Conservation (phyloP, 2,797 vertebrate genomes). For the Odontamblyopus rebecca region DNA sequence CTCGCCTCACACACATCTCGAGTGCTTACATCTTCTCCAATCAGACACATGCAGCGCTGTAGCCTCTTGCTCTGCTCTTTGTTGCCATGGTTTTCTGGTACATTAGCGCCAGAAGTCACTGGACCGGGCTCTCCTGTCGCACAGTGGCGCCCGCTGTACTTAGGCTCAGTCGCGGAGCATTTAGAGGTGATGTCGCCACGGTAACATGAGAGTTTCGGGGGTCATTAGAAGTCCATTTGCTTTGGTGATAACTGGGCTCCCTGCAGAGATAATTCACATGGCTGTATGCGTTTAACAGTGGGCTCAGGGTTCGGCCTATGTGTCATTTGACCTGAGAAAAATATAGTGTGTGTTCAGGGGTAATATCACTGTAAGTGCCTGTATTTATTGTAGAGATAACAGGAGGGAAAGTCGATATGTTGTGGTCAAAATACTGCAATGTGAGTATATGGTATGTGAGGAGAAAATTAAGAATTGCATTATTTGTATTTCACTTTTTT, state of each 20-base stretch:
- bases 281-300: slow-evolving; percentile 46
- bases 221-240: slow-evolving; percentile 46
- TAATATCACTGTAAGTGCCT: not conserved
- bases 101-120: not conserved
- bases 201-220: slow-evolving; percentile 24
- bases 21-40: slow-evolving; percentile 2
- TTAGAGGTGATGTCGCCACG: slow-evolving; percentile 32
- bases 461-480: not conserved
- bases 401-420: not conserved
- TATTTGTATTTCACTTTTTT: too few species aligned
- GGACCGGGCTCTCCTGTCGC: not conserved
- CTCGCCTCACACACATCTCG: not conserved
- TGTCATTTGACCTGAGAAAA: not conserved
- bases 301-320: slow-evolving; percentile 4
- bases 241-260: slow-evolving; percentile 15
- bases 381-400: not conserved
- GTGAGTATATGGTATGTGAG: not conserved
- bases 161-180: slow-evolving; percentile 27
- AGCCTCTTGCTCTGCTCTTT: not conserved
- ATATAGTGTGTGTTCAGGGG: not conserved
- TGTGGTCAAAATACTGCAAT: not conserved
- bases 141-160: not conserved
- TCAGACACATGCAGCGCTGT: not conserved
- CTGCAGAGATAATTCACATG: slow-evolving; percentile 23
- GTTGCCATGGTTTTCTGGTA: slow-evolving; percentile 5